Base-by-base conservation (phyloP, 2,888 invertebrate species). In the Tipula unca region DNA sequence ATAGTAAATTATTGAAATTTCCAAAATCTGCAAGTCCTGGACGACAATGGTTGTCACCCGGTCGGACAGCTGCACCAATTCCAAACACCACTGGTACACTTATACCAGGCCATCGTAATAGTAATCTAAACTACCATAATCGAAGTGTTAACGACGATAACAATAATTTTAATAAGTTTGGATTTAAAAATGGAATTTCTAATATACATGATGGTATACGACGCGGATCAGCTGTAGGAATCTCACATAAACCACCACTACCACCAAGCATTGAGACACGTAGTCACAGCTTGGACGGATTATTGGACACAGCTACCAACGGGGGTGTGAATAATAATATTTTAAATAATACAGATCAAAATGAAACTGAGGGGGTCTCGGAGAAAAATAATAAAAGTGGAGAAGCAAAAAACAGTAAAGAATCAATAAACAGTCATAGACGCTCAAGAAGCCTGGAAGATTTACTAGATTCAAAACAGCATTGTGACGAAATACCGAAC, bases 11-110 rank as follows among this genome's bases (percentile, higher is more conserved):
- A 39, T 90, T 90, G 91, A 94, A 94, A 92, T 93, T 93, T 91
- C 93, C 93, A 89, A 94, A 94, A 90, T 93, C 94, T 88, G 92
- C 93, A 88, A 94, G 93, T 91, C 94, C 94, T 88, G 92, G 93
- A 88, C 92, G 93, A 87, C 92, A 93, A 89, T 93, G 93, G 90
- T 92, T 93, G 90, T 90, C 86, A 88, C 89, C 86, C 88, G 89
- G 87, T 32, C 48, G 54, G 6, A 85, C 85, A 54, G 48, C 48
- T 6, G 48, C 48, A 54, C 48, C 48, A 17, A n/a, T 17, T 17
- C 48, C 48, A 54, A 54, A 6, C 48, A 32, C 25, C 10, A 85
- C 14, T 32, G 82, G 86, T 32, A 90, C 20, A 90, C 6, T 39
- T 29, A 36, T 39, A 39, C 85, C 36, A n/a, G 20, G 20, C 13